These are phyloP conservation scores for Leptopilina boulardi DNA, from an alignment of 1,140 invertebrate genomes.

Conservation along the genomic window DNA sequence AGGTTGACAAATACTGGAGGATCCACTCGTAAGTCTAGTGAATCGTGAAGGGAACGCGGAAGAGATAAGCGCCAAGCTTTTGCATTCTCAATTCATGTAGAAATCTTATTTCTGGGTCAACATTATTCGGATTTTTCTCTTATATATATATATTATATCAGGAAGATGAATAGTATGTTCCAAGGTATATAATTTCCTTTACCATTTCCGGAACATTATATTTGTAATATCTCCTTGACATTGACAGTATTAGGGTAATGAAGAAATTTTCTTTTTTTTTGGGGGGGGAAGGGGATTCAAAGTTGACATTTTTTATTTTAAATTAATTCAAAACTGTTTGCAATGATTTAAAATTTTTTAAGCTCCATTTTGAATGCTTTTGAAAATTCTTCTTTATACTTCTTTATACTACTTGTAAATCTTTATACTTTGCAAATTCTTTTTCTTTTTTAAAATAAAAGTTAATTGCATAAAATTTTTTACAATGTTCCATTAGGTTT, in stretches of 20 bases:
- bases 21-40: slow-evolving; percentile 10
- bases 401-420: too few relatives aligned
- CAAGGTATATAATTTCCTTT: neutral
- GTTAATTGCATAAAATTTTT: too few relatives aligned
- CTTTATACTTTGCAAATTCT: too few relatives aligned
- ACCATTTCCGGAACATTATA: neutral
- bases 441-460: too few relatives aligned
- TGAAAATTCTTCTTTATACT: too few relatives aligned
- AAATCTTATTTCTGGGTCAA: slow-evolving; percentile 6
- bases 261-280: neutral
- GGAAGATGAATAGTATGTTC: neutral
- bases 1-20: neutral
- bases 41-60: neutral
- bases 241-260: neutral
- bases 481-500: too few relatives aligned
- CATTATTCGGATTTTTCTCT: neutral
- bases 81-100: neutral
- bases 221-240: neutral
- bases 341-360: too few relatives aligned
- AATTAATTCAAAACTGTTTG: too few relatives aligned
- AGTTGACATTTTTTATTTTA: too few relatives aligned
- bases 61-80: neutral
- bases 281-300: too few relatives aligned
- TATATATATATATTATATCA: too few relatives aligned
- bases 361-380: too few relatives aligned